Conservation (phyloP, 2,888 invertebrate genomes). For the Hypena proboscidalis region DNA sequence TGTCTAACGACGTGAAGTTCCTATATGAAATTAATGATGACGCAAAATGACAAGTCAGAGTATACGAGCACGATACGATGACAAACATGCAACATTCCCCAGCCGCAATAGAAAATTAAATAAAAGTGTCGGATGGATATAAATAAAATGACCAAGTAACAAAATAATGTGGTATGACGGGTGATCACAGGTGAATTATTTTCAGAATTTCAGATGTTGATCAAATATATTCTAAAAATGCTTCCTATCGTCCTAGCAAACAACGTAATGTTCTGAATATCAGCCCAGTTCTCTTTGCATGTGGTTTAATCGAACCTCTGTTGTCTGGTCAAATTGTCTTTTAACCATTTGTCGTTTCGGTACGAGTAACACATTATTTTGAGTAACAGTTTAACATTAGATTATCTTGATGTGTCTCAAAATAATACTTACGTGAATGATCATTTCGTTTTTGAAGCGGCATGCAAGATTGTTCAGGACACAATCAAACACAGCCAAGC, state of each 20-base stretch:
- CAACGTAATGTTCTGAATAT: conserved; percentile 28
- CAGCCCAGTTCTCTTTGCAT: conserved; percentile 26
- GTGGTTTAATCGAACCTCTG: conserved; percentile 32
- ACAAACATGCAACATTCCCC: conserved; percentile 83
- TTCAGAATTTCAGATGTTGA: conserved; percentile 41
- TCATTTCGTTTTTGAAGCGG: conserved; percentile 90
- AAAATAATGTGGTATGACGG: conserved; percentile 66
- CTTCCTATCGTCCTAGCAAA: conserved; percentile 46
- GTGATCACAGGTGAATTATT: conserved; percentile 69
- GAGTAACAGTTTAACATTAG: conserved; percentile 42
- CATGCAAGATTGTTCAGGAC: conserved; percentile 91
- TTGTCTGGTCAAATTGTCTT: conserved; percentile 31
- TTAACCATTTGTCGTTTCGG: conserved; percentile 33
- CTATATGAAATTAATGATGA: conserved; percentile 12
- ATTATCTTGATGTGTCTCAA: conserved; percentile 81
- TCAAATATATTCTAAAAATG: conserved; percentile 43
- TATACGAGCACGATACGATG: conserved; percentile 54
- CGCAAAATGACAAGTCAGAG: conserved; percentile 58
- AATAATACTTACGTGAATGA: conserved; percentile 91
- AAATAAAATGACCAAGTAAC: conserved; percentile 61
- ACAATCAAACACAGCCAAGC: conserved; percentile 94
- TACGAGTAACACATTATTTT: conserved; percentile 41
- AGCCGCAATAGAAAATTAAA: conserved; percentile 79
- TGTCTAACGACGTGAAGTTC: conserved; percentile 4
- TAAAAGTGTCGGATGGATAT: conserved; percentile 79